Conservation (phyloP, 2,888 invertebrate genomes). For the Pomacea canaliculata region DNA sequence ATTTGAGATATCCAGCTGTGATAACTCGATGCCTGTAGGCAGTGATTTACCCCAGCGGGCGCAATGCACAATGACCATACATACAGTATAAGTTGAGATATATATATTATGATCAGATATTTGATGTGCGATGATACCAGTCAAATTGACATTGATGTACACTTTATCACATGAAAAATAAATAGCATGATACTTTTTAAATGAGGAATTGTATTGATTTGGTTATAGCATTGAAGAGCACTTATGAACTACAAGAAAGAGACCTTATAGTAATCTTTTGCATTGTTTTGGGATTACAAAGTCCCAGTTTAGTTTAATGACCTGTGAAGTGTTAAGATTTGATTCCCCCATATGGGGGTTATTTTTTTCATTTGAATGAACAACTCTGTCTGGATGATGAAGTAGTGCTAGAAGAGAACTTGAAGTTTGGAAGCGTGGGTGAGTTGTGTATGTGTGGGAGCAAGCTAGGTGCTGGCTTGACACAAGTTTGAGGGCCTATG, state of each 20-base stretch:
- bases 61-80: conserved; percentile 29
- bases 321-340: neutral
- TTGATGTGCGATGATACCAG: conserved; percentile 13
- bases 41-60: conserved; percentile 24
- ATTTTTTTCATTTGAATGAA: conserved; percentile 7
- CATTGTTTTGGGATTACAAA: no score
- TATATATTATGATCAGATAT: conserved; percentile 13
- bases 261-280: no score
- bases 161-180: neutral
- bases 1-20: conserved; percentile 13
- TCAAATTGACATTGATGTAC: conserved; percentile 21
- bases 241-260: no score
- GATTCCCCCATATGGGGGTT: conserved; percentile 13
- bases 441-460: neutral
- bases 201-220: no score
- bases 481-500: neutral
- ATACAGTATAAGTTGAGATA: conserved; percentile 17
- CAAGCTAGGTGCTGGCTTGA: conserved; percentile 19
- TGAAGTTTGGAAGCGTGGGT: neutral
- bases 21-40: conserved; percentile 24
- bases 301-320: no score
- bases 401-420: conserved; percentile 6
- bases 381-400: neutral
- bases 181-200: no score
- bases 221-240: no score